Evolutionary conservation across 2,113 vertebrate genomes (phyloP), one percentile per base, ranked within the genome.

Genomic region (Capreolus pygargus): DNA sequence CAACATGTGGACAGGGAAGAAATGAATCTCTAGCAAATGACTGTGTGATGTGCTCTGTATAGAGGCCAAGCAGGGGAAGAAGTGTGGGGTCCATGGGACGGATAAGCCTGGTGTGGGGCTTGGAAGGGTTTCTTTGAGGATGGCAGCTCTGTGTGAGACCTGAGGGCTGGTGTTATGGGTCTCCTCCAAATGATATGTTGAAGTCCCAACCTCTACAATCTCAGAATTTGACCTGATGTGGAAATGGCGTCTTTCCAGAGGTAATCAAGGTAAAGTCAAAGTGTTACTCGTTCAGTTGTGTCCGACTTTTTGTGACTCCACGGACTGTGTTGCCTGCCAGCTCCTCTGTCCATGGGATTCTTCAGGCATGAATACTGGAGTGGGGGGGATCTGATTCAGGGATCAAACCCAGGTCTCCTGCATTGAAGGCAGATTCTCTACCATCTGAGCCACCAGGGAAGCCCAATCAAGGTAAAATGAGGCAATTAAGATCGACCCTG

Each of bases 121-220:
- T 58, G 14, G 60, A 27, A 27, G 25, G 21, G 21, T 58, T 78
- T 79, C 74, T 84, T 25, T 0, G 0, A 70, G 84, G 43, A 57
- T 2, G 57, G 61, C 3, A 6, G 4, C 33, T n/a, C 85, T 55
- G 70, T 43, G 45, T 28, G 14, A 89, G 21, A 70, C 17, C 43
- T 2, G 25, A 39, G 61, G 36, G 23, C 3, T n/a, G n/a, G 19
- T 13, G 15, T 45, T 39, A 60, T 3, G 55, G 86, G 58, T 82
- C 36, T 3, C 21, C 45, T 2, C 3, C 1, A 9, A 54, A 76
- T 27, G 17, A 36, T 0, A 67, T 23, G 23, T 0, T 33, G 1
- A 95, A 74, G 50, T 45, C 45, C 7, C 21, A 94, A 89, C 28
- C 19, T 23, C 12, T 9, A n/a, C n/a, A 5, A 52, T 85, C 36